phyloP scores from a whole-genome alignment of 2,888 invertebrate genomes.

The Gnatocerus cornutus region DNA sequence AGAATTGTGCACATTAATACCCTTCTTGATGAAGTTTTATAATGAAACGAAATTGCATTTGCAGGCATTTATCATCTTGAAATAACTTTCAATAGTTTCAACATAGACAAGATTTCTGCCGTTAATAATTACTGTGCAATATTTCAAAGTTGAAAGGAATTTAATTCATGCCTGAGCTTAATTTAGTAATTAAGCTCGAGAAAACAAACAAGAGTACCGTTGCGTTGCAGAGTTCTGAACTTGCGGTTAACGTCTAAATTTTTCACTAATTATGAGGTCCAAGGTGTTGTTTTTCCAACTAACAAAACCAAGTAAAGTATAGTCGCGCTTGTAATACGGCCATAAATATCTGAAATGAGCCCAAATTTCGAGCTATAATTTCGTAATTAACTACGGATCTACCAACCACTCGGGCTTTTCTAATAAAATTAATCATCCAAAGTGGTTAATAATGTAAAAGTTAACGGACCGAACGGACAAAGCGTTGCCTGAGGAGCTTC shows the following conservation, averaged over 20 bases:
- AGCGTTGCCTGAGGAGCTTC: conserved; percentile 35
- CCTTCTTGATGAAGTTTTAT: conserved; percentile 12
- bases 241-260: background rate
- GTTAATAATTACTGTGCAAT: conserved; percentile 41
- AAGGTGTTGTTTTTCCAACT: too few relatives aligned
- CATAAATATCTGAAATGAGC: background rate
- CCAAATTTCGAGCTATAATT: conserved; percentile 4
- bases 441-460: conserved; percentile 37
- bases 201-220: conserved; percentile 25
- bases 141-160: conserved; percentile 45
- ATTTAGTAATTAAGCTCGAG: conserved; percentile 43
- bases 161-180: conserved; percentile 40
- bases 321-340: background rate
- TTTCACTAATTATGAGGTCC: background rate
- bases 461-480: conserved; percentile 35
- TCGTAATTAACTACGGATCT: conserved; percentile 27
- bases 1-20: conserved; percentile 12
- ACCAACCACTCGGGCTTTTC: conserved; percentile 10
- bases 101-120: conserved; percentile 29
- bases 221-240: background rate
- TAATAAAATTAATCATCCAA: conserved; percentile 43
- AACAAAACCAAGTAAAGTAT: too few relatives aligned
- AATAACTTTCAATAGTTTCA: conserved; percentile 15
- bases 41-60: conserved; percentile 24
- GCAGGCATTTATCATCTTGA: background rate